Percentiles rank a stretch among this genome's conserved stretches.
phyloP scores from a whole-genome alignment of 2,797 vertebrate species.

The Enteromius unitaeniatus region DNA sequence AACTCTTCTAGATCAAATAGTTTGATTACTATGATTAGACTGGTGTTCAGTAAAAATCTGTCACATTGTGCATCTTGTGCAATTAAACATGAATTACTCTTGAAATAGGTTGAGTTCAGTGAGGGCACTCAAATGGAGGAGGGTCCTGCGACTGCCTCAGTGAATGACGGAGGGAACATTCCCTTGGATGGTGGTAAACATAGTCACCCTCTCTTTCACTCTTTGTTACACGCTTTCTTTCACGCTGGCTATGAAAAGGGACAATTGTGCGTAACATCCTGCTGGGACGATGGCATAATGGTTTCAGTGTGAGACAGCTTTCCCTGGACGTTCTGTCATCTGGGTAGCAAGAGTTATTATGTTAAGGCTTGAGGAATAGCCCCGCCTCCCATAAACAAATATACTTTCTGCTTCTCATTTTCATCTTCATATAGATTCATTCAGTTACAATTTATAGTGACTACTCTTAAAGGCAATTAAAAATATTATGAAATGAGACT shows the following conservation, averaged over 20 bases:
- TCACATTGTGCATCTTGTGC: neutral
- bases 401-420: neutral
- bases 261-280: conserved; percentile 53
- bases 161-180: conserved; percentile 51
- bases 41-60: neutral
- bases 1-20: neutral
- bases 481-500: neutral
- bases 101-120: neutral
- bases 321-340: conserved; percentile 41
- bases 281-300: conserved; percentile 50
- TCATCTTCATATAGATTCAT: neutral
- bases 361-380: conserved; percentile 16
- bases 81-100: neutral
- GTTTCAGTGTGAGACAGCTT: conserved; percentile 50
- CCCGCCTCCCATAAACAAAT: conserved; percentile 8
- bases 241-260: conserved; percentile 38
- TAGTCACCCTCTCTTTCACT: conserved; percentile 40
- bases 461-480: neutral
- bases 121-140: conserved; percentile 14
- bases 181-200: conserved; percentile 31
- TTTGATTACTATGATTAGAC: neutral
- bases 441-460: neutral
- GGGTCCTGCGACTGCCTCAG: conserved; percentile 32
- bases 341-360: conserved; percentile 34
- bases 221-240: conserved; percentile 48